phyloP scores from a whole-genome alignment of 2,888 invertebrate genomes.

The Liodrosophila aerea region DNA sequence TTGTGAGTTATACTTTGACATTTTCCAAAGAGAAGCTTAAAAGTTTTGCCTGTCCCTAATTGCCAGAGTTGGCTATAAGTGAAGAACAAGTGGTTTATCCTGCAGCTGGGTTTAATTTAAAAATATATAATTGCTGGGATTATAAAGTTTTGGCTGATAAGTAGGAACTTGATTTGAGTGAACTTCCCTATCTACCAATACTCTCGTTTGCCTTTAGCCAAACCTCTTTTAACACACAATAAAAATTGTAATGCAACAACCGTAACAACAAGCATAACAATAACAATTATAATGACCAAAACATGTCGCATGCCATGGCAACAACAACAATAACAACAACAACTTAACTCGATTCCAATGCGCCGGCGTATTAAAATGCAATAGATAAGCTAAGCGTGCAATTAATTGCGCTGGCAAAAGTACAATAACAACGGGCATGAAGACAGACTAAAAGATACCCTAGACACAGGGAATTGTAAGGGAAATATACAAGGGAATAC shows the following conservation, averaged over 20 bases:
- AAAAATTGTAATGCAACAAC: slow-evolving; percentile 48
- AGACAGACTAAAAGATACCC: slow-evolving; percentile 3
- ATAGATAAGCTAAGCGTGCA: slow-evolving; percentile 44
- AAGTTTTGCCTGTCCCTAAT: background rate
- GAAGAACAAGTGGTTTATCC: too few species aligned
- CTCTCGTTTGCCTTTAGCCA: slow-evolving; percentile 5
- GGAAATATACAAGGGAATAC: too few species aligned
- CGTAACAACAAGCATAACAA: slow-evolving; percentile 9
- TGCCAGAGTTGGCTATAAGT: background rate
- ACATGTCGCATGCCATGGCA: slow-evolving; percentile 57
- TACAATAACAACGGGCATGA: background rate
- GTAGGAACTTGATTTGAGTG: too few species aligned
- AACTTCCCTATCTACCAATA: too few species aligned
- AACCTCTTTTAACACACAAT: slow-evolving; percentile 24
- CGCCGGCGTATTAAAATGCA: slow-evolving; percentile 56
- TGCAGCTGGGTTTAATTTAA: too few species aligned
- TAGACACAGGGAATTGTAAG: background rate
- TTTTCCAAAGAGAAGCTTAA: background rate
- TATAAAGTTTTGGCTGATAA: slow-evolving; percentile 27
- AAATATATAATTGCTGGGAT: too few species aligned
- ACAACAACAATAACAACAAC: slow-evolving; percentile 31
- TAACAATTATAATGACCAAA: slow-evolving; percentile 66
- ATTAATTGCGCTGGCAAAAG: slow-evolving; percentile 49
- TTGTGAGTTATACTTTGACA: too few species aligned
- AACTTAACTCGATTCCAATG: slow-evolving; percentile 18